Conservation (phyloP, 2,113 vertebrate genomes). For the Illadopsis cleaveri region DNA sequence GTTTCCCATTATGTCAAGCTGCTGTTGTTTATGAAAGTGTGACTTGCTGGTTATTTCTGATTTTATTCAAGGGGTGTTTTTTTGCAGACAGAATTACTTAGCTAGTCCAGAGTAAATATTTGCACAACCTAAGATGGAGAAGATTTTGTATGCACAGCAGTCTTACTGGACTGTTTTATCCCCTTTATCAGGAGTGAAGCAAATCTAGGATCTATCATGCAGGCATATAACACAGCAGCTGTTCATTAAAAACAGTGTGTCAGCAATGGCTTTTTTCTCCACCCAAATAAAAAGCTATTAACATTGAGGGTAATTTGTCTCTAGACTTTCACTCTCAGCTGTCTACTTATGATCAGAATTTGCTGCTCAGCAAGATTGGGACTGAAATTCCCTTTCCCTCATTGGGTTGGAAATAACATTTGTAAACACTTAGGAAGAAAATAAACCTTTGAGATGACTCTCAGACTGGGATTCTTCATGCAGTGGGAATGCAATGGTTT, state of each 20-base stretch:
- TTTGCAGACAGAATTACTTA: slow-evolving; percentile 64
- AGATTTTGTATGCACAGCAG: slow-evolving; percentile 55
- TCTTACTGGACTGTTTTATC: slow-evolving; percentile 72
- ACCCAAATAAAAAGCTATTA: not conserved
- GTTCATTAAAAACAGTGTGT: not conserved
- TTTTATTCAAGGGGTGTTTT: slow-evolving; percentile 65
- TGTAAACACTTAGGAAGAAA: not conserved
- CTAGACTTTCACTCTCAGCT: not conserved
- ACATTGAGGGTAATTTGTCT: not conserved
- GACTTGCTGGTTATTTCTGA: not conserved
- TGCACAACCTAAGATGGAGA: slow-evolving; percentile 79
- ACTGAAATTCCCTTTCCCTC: not conserved
- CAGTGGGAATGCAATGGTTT: not conserved
- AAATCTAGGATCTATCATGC: not conserved
- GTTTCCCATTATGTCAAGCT: not conserved
- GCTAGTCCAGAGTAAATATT: slow-evolving; percentile 67
- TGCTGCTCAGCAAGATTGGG: not conserved
- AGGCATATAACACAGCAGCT: not conserved
- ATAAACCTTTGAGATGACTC: not conserved
- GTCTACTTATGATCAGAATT: not conserved
- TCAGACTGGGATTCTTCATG: not conserved
- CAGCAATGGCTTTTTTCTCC: not conserved
- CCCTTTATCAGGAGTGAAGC: slow-evolving; percentile 74
- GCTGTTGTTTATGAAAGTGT: not conserved
- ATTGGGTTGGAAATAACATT: not conserved